Evolutionary conservation across 2,797 vertebrate genomes (phyloP), one percentile per base, ranked within the genome.

Genomic region (Silurus aristotelis): DNA sequence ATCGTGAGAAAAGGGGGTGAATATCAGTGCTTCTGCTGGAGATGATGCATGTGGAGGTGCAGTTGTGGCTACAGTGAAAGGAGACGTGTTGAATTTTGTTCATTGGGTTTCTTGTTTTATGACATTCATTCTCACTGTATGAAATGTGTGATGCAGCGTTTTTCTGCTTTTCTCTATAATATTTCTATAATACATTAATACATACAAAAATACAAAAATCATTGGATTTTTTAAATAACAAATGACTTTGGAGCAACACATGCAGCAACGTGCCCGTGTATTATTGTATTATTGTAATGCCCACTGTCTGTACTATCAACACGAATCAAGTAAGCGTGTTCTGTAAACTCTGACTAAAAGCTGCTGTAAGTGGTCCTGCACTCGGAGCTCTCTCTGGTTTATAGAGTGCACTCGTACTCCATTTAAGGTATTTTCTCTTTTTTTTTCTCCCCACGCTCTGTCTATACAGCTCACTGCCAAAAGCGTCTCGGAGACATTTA

Each of bases 341-440:
- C 63, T 80, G 70, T 71, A 73, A 87, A 80, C 84, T 70, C 48
- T 83, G 67, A 48, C 58, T 52, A 83, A 46, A 79, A 20, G 27
- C 43, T 71, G 31, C 19, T 61, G 70, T 61, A 27, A 78, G 56
- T 73, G 66, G 81, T 3, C 38, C 5, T 52, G 15, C n/a, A 66
- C 60, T 31, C 48, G 60, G n/a, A 68, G 25, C 66, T 72, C 27
- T 67, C 72, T 79, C 20, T 79, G 63, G 82, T 83, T 90, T 89
- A 88, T 85, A 82, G 87, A 87, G 75, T 80, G 48, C 58, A 79
- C 73, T 72, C 70, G 71, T 83, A 82, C 83, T 91, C 91, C 91
- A 88, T 91, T 91, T 92, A 92, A 90, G 90, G 91, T 85, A 70
- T 87, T 91, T 86, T 89, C 87, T 83, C 80, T 79, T 82, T 88